A percentile compares a stretch with the other conserved stretches of the same genome.
Conservation (phyloP, 2,797 vertebrate genomes). For the Cercopithecus diana region DNA sequence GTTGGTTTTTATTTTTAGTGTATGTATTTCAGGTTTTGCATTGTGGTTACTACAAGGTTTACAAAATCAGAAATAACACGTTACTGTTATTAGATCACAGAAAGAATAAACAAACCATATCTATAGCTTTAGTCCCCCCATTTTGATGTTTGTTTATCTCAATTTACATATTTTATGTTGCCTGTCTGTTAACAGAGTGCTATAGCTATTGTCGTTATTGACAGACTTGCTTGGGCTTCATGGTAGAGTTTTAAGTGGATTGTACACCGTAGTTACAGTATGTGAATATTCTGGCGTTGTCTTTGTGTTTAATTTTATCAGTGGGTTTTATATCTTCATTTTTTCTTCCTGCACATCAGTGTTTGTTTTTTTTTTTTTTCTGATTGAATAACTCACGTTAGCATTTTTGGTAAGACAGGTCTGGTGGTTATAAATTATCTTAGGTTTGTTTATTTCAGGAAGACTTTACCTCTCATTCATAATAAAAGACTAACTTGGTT, state of each 20-base stretch:
- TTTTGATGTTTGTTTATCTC: not conserved
- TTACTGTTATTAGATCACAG: not conserved
- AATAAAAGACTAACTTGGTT: not conserved
- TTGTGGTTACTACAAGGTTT: not conserved
- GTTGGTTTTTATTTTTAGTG: not conserved
- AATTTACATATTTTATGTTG: not conserved
- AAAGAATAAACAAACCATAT: not conserved
- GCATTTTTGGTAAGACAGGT: not conserved
- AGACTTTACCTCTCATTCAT: not conserved
- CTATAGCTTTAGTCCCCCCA: not conserved
- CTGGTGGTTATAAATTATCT: not conserved
- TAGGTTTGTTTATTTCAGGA: not conserved
- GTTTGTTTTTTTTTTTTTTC: not conserved
- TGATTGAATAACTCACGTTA: not conserved
- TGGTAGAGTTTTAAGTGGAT: not conserved
- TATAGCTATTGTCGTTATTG: not conserved
- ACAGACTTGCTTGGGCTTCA: not conserved
- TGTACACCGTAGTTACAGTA: not conserved
- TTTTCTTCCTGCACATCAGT: not conserved
- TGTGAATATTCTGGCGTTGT: not conserved
- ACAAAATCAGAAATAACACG: not conserved
- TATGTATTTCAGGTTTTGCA: not conserved
- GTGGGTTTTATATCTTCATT: not conserved
- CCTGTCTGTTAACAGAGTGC: not conserved
- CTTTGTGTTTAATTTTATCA: not conserved